Evolutionary conservation across 2,888 invertebrate genomes (phyloP).

Genomic region (Torymus aiolomorphi): DNA sequence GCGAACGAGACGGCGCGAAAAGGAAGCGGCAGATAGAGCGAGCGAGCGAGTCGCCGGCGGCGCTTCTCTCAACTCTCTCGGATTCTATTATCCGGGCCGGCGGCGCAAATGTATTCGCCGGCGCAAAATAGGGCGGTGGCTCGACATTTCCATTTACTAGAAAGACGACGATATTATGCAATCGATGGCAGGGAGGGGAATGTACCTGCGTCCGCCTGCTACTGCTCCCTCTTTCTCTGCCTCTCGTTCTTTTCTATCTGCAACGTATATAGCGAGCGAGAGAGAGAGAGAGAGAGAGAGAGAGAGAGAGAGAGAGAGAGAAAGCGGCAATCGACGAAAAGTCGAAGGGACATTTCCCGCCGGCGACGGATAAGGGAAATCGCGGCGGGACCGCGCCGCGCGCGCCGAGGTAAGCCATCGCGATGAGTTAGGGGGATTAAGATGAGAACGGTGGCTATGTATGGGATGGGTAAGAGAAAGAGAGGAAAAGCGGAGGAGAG

Average conservation of each 20-base stretch:
- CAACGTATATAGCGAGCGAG: neutral
- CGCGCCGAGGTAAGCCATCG: neutral
- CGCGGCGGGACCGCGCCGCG: neutral
- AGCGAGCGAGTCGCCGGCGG: constrained; percentile 33
- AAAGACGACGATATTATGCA: constrained; percentile 56
- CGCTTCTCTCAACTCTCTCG: constrained; percentile 51
- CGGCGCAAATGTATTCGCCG: constrained; percentile 57
- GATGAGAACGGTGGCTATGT: constrained; percentile 9
- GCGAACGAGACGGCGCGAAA: neutral
- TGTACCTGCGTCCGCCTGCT: constrained; percentile 42
- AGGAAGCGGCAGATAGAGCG: constrained; percentile 6
- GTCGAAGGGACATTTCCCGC: constrained; percentile 38
- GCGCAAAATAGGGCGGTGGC: constrained; percentile 57
- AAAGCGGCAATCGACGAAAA: constrained; percentile 20
- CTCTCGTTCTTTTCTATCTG: neutral
- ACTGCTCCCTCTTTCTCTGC: constrained; percentile 4
- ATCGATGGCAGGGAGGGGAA: constrained; percentile 51
- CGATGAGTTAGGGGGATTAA: constrained; percentile 41
- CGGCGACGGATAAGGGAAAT: constrained; percentile 25
- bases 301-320: neutral
- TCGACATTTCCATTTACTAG: constrained; percentile 60
- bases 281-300: neutral
- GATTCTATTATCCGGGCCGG: constrained; percentile 54
- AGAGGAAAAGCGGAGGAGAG: neutral
- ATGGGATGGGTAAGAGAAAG: neutral